Conservation (phyloP, 2,797 vertebrate genomes). For the Gorsachius magnificus region DNA sequence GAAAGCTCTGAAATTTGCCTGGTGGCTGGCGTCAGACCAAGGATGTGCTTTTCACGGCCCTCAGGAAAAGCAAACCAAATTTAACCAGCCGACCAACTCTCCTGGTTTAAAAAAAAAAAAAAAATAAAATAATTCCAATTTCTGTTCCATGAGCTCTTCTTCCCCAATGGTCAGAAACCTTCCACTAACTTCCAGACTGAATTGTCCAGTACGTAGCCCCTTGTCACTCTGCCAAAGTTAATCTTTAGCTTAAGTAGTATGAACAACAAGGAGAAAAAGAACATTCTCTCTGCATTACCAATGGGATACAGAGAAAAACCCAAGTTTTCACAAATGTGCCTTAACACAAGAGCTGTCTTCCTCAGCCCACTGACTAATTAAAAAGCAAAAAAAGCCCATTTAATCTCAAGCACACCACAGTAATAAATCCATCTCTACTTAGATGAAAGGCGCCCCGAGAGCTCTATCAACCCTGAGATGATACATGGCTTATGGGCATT, state of each 20-base stretch:
- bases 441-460: neutral
- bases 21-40: neutral
- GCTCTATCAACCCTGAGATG: neutral
- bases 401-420: neutral
- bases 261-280: neutral
- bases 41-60: neutral
- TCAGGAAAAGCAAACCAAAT: neutral
- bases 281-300: neutral
- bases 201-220: neutral
- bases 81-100: neutral
- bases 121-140: neutral
- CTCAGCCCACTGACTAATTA: neutral
- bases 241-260: neutral
- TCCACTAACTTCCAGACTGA: neutral
- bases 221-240: neutral
- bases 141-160: neutral
- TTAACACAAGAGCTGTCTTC: neutral
- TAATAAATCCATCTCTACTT: neutral
- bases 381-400: neutral
- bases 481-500: fast-evolving
- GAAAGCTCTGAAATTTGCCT: neutral
- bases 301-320: neutral
- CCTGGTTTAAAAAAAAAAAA: neutral
- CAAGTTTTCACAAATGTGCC: neutral
- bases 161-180: neutral